phyloP scores from a whole-genome alignment of 2,888 invertebrate genomes.

The Cylindroiulus punctatus region DNA sequence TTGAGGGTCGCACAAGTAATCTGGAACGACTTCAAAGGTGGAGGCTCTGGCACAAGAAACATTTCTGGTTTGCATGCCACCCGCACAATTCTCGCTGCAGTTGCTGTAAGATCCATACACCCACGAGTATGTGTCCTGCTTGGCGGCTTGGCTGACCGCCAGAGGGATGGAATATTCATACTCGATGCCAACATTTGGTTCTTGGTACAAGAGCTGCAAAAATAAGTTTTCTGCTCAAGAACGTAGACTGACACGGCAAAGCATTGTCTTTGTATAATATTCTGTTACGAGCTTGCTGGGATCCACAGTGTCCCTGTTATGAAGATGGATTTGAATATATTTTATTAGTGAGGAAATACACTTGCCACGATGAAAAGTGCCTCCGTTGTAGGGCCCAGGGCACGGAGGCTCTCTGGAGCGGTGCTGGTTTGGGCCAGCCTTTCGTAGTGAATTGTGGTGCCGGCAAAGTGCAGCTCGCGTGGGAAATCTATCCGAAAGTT shows the following conservation, averaged over 20 bases:
- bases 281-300: too few relatives aligned
- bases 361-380: constrained; percentile 84
- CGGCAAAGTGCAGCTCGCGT: constrained; percentile 79
- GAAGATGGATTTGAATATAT: neutral
- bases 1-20: constrained; percentile 80
- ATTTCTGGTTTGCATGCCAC: constrained; percentile 82
- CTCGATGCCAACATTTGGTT: constrained; percentile 82
- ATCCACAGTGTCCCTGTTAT: too few relatives aligned
- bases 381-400: constrained; percentile 91
- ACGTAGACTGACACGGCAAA: too few relatives aligned
- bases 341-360: constrained; percentile 59
- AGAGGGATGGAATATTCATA: constrained; percentile 92
- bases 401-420: constrained; percentile 84
- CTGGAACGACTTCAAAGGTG: constrained; percentile 77
- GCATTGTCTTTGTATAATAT: too few relatives aligned
- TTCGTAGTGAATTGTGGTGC: constrained; percentile 88
- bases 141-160: constrained; percentile 71
- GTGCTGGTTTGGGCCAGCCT: constrained; percentile 81
- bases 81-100: constrained; percentile 89
- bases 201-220: constrained; percentile 81
- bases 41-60: constrained; percentile 83
- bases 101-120: constrained; percentile 78
- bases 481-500: constrained; percentile 95
- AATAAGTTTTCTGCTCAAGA: too few relatives aligned
- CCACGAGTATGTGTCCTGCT: constrained; percentile 83